A percentile compares a stretch with the other conserved stretches of the same genome.
Conservation (phyloP, 2,113 vertebrate genomes). For the zebrafish (Danio rerio) region DNA sequence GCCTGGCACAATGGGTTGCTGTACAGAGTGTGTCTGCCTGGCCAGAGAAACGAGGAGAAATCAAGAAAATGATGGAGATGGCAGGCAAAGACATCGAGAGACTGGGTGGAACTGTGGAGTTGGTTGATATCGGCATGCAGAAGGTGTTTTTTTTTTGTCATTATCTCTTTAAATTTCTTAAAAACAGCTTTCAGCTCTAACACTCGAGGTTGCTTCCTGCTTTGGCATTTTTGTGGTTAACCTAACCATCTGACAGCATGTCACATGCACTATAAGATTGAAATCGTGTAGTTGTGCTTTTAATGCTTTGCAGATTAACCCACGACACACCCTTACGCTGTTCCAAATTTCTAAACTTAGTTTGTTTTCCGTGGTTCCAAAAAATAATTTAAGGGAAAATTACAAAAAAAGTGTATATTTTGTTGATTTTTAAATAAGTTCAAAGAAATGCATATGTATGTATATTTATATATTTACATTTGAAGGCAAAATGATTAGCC, state of each 20-base stretch:
- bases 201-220: background rate
- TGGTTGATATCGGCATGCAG: conserved; percentile 89
- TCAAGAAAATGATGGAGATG: conserved; percentile 90
- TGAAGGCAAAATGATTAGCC: no score
- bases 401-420: no score
- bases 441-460: no score
- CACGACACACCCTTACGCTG: no score
- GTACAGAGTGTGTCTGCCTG: conserved; percentile 94
- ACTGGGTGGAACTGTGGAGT: conserved; percentile 85
- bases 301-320: background rate
- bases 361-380: no score
- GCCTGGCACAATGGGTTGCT: conserved; percentile 89
- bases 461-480: no score
- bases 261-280: background rate
- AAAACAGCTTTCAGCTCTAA: background rate
- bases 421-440: no score
- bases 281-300: background rate
- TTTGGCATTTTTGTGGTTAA: background rate
- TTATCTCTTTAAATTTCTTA: background rate
- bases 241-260: background rate
- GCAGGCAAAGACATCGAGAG: conserved; percentile 86
- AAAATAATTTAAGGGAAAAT: no score
- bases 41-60: conserved; percentile 91
- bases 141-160: conserved; percentile 72
- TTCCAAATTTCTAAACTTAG: no score